Evolutionary conservation across 2,113 vertebrate genomes (phyloP), one percentile per base, ranked within the genome.

Genomic region (Dipodomys stephensi): DNA sequence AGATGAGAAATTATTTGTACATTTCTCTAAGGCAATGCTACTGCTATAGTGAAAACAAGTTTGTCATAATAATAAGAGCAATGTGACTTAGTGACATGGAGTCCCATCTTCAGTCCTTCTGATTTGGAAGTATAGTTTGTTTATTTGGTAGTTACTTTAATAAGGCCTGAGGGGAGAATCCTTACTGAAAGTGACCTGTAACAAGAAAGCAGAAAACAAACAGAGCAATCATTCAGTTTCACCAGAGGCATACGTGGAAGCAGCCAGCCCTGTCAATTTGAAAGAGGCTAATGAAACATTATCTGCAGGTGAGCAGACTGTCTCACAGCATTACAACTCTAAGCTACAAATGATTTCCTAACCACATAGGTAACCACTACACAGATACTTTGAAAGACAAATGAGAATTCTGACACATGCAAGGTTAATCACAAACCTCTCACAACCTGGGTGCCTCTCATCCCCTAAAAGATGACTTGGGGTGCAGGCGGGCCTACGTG

Each of bases 261-360:
- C 82, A 96, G 95, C 69, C 91, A 93, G 68, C 39, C 79, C 94
- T 96, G 95, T 76, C 93, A 92, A 60, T 89, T 85, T 91, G 57
- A 94, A 97, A 97, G 79, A 74, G 71, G 91, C 86, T 97, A 97
- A 97, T 94, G 88, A 97, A 98, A 96, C 80, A 93, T 93, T 95
- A 97, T 93, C 95, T 96, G 93, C 79, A 96, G 94, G 69, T 95
- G 90, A 97, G 96, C 67, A 7, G 87, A 95, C 89, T 84, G 74
- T 96, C 95, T 96, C 82, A 0, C 90, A 94, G 71, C 94, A 96
- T 97, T 88, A 96, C 71, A 91, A 68, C 68, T 74, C 95, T 87
- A 69, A 95, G 83, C 83, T 97, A 96, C 80, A 97, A 97, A 97
- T 88, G 0, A 94, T 90, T 97, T 97, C 88, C 94, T 96, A 96